phyloP scores from a whole-genome alignment of 2,113 vertebrate species.

The Progne subis region DNA sequence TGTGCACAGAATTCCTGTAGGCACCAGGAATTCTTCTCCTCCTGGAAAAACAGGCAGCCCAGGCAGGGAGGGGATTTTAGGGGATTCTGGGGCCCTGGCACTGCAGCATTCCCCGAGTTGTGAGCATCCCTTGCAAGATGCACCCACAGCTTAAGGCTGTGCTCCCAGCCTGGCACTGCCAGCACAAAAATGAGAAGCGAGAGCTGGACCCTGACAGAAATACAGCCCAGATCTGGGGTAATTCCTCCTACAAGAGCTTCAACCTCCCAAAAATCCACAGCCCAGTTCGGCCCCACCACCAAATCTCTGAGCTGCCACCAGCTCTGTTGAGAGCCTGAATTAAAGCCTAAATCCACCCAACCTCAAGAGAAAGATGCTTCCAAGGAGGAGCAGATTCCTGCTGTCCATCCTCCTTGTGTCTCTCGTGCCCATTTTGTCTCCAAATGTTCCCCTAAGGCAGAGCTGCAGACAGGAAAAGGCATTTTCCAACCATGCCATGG shows the following conservation, averaged over 20 bases:
- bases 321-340: not conserved
- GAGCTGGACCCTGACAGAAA: not conserved
- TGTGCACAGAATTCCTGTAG: not conserved
- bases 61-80: not conserved
- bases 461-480: not conserved
- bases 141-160: accelerated
- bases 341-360: not conserved
- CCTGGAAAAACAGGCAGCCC: not conserved
- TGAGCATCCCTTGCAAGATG: not conserved
- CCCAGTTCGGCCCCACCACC: not conserved
- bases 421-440: not conserved
- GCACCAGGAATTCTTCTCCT: not conserved
- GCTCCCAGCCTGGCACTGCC: not conserved
- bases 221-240: not conserved
- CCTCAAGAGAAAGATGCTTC: not conserved
- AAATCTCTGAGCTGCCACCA: not conserved
- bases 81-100: not conserved
- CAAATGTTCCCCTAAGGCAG: not conserved
- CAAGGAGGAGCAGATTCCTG: not conserved
- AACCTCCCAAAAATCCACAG: not conserved
- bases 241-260: not conserved
- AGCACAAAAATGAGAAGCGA: not conserved
- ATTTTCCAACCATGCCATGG: not conserved
- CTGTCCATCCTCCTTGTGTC: not conserved
- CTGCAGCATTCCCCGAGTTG: not conserved